Percentiles rank a stretch among this genome's conserved stretches.
phyloP scores from a whole-genome alignment of 2,797 vertebrate species.

The Lithobates sylvaticus region DNA sequence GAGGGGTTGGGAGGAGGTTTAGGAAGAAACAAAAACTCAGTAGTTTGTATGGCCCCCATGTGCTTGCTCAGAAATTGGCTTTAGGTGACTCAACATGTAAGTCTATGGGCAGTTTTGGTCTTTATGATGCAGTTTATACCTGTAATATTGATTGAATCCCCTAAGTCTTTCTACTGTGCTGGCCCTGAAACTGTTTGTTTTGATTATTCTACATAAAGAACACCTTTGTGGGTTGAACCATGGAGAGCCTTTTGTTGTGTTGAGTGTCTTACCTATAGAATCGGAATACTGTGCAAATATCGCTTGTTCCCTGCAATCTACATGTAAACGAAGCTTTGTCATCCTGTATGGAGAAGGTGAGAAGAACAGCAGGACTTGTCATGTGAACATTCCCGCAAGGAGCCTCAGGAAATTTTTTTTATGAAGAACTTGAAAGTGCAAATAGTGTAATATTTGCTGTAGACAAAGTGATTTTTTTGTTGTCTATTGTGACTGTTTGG shows the following conservation, averaged over 20 bases:
- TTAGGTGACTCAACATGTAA: no score
- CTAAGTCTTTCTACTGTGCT: not conserved
- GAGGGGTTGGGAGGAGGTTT: no score
- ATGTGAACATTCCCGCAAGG: not conserved
- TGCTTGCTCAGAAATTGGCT: no score
- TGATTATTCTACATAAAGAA: not conserved
- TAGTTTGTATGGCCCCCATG: no score
- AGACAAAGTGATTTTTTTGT: not conserved
- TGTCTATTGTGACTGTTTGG: not conserved
- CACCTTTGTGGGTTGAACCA: not conserved
- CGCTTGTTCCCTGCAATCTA: not conserved
- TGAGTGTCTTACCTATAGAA: not conserved
- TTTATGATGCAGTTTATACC: no score
- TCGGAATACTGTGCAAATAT: slow-evolving; percentile 9
- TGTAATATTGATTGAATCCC: no score
- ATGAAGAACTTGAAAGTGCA: not conserved
- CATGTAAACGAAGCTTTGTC: not conserved
- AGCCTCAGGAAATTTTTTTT: not conserved
- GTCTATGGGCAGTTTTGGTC: no score
- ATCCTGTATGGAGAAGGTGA: not conserved
- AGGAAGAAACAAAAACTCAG: no score
- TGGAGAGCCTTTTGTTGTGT: not conserved
- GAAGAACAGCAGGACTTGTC: slow-evolving; percentile 8
- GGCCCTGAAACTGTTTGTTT: not conserved
- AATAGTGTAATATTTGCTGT: not conserved